Evolutionary conservation across 2,888 invertebrate species (phyloP), one percentile per base, ranked within the genome.

Genomic region (Hyposoter dolosus): DNA sequence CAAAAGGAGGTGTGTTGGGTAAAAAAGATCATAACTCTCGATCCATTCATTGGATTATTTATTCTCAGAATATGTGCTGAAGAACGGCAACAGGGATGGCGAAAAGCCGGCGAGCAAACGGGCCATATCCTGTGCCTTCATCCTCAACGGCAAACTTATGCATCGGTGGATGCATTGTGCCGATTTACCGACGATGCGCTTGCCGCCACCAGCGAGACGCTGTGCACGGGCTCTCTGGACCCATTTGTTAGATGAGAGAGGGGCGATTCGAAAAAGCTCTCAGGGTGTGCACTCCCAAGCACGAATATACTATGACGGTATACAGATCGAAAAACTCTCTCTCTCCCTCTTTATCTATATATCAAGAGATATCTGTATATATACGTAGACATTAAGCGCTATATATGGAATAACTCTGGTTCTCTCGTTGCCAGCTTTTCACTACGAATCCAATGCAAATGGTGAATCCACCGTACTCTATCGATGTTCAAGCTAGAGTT

Each of bases 131-230:
- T 86, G 82, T 75, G 47, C 84, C 84, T 82, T 89, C 88, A 87
- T 89, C 87, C 88, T 89, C 88, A 50, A 78, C 75, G 69, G 81
- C 56, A 82, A 86, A 90, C 87, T 91, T 90, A 89, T 91, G 90
- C 89, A 86, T 88, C 89, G 90, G 85, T 89, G 91, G 89, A 85
- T 88, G 89, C 91, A 91, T 91, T 91, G 92, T 91, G 82, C 88
- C 66, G 82, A 86, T 89, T 88, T 84, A 84, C 65, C 84, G 86
- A 86, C 82, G 87, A 88, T 88, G 85, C 88, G 82, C 86, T 88
- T 85, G 86, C 82, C 65, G 79, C 81, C 80, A 81, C 81, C 71
- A 79, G 72, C 71, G 82, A 85, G 87, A 63, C 17, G 47, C 23
- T 81, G 77, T 77, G 85, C 80, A 84, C 86, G 78, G 71, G 65